phyloP scores from a whole-genome alignment of 2,888 invertebrate genomes.

The Cynaeus angustus region DNA sequence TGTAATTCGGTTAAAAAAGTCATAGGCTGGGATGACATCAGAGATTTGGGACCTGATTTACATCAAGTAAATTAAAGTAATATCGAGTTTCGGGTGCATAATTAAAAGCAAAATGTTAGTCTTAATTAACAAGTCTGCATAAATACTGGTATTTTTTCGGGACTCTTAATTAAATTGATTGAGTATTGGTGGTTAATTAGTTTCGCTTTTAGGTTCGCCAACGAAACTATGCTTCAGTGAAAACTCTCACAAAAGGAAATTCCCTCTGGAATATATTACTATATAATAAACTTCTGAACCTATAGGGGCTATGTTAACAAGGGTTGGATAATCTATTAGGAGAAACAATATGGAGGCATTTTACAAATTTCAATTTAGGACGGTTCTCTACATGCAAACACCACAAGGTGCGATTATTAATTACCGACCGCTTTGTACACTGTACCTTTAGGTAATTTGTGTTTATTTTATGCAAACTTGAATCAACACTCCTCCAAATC shows the following conservation, averaged over 20 bases:
- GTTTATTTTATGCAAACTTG: conserved; percentile 11
- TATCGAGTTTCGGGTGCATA: conserved; percentile 50
- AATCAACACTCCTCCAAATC: not conserved
- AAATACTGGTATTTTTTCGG: conserved; percentile 7
- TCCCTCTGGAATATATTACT: conserved; percentile 50
- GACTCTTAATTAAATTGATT: conserved; percentile 34
- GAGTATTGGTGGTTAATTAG: conserved; percentile 38
- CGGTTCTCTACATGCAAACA: conserved; percentile 30
- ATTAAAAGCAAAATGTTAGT: conserved; percentile 38
- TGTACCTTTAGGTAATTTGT: conserved; percentile 23
- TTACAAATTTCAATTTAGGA: conserved; percentile 54
- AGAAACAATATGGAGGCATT: conserved; percentile 54
- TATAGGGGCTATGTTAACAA: conserved; percentile 52
- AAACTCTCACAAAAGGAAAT: conserved; percentile 49
- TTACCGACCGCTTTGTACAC: conserved; percentile 22
- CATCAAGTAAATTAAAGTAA: conserved; percentile 61
- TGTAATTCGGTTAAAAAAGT: conserved; percentile 49
- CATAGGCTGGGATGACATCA: conserved; percentile 49
- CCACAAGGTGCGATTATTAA: conserved; percentile 41
- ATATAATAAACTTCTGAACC: conserved; percentile 53
- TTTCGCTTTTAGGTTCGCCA: conserved; percentile 23
- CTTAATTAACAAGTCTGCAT: conserved; percentile 38
- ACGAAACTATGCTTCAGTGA: conserved; percentile 31
- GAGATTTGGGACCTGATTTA: conserved; percentile 57
- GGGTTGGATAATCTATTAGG: conserved; percentile 54